Percentiles rank a stretch among this genome's conserved stretches.
Conservation (phyloP, 1,140 invertebrate species). For the Tribolium castaneum region DNA sequence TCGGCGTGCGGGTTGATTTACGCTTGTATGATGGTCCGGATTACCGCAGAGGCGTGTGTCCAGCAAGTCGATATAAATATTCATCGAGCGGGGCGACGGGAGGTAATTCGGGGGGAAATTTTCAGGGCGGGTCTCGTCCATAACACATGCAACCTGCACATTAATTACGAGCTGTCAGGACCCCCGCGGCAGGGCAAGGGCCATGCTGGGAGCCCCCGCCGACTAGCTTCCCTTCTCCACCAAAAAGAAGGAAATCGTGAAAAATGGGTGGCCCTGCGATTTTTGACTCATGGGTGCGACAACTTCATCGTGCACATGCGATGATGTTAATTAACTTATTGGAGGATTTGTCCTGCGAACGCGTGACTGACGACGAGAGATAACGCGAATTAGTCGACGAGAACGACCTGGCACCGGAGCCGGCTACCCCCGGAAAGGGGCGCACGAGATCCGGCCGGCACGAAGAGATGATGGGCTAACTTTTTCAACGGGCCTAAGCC, state of each 20-base stretch:
- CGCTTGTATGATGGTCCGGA: constrained; percentile 32
- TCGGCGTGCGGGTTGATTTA: constrained; percentile 23
- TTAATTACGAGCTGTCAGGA: constrained; percentile 53
- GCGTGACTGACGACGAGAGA: constrained; percentile 42
- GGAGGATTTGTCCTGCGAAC: background rate
- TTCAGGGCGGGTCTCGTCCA: constrained; percentile 49
- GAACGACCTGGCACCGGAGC: constrained; percentile 30
- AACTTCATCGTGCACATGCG: constrained; percentile 22
- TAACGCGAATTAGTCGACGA: constrained; percentile 45
- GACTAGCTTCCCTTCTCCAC: constrained; percentile 46
- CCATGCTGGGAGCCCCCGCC: constrained; percentile 51
- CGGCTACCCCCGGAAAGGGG: background rate
- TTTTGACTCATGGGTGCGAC: constrained; percentile 20
- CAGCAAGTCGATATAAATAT: constrained; percentile 51
- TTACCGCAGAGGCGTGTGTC: constrained; percentile 37
- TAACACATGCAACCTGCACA: constrained; percentile 55
- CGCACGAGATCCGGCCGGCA: background rate
- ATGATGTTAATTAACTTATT: constrained; percentile 33
- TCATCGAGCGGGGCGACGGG: constrained; percentile 47
- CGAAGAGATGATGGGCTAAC: background rate
- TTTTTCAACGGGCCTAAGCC: background rate
- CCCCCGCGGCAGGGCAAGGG: constrained; percentile 52
- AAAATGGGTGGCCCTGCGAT: constrained; percentile 51
- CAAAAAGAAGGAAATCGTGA: constrained; percentile 47
- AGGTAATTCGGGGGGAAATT: constrained; percentile 31